These are phyloP conservation scores for Caenorhabditis sp. DNA, from an alignment of 2,888 invertebrate genomes.

Conservation along the genomic window DNA sequence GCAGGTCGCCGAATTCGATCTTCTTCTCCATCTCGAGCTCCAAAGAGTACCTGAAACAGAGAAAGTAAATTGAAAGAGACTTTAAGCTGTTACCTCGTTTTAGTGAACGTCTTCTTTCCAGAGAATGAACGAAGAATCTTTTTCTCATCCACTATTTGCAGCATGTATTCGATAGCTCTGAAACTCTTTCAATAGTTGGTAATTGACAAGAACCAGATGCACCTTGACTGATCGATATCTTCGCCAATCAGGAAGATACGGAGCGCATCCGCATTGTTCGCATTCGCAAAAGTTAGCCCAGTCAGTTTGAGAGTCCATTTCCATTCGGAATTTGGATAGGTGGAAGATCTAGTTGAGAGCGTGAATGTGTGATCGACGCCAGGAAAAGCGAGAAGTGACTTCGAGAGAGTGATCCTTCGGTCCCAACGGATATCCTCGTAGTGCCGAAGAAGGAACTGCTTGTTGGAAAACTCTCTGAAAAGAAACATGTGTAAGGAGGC, in stretches of 20 bases:
- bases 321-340: conserved; percentile 80
- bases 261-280: conserved; percentile 60
- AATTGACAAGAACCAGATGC: neutral
- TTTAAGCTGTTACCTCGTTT: conserved; percentile 73
- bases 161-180: conserved; percentile 73
- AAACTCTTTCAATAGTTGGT: conserved; percentile 1
- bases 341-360: conserved; percentile 80
- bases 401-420: conserved; percentile 78
- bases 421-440: conserved; percentile 81
- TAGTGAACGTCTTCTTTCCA: conserved; percentile 80
- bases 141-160: conserved; percentile 79
- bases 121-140: conserved; percentile 79
- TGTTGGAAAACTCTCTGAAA: conserved; percentile 77
- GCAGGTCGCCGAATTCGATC: conserved; percentile 76
- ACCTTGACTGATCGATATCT: conserved; percentile 73
- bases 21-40: conserved; percentile 81
- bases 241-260: conserved; percentile 67
- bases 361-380: conserved; percentile 66
- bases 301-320: conserved; percentile 80
- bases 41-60: conserved; percentile 77
- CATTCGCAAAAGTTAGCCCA: conserved; percentile 25
- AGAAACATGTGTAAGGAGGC: neutral
- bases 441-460: conserved; percentile 79
- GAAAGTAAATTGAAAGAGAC: neutral
- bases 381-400: conserved; percentile 53